Evolutionary conservation across 2,888 invertebrate genomes (phyloP).

Genomic region (Pollenia amentaria): DNA sequence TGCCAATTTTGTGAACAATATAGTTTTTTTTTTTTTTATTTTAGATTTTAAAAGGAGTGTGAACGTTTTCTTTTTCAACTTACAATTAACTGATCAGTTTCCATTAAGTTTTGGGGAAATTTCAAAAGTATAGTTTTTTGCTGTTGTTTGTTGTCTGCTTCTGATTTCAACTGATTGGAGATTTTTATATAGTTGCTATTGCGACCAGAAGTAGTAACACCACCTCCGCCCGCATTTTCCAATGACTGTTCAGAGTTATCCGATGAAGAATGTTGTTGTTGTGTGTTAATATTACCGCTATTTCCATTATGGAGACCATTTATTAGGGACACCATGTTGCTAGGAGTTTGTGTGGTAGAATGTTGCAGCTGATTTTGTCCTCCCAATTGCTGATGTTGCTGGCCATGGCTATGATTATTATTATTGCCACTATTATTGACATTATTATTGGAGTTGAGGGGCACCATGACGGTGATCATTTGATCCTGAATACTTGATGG

Average conservation of each 20-base stretch:
- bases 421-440: slow-evolving; percentile 76
- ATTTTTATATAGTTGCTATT: slow-evolving; percentile 81
- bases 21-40: slow-evolving; percentile 1
- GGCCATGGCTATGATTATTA: slow-evolving; percentile 75
- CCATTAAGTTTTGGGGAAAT: slow-evolving; percentile 81
- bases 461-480: slow-evolving; percentile 85
- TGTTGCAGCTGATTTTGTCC: slow-evolving; percentile 70
- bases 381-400: slow-evolving; percentile 64
- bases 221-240: slow-evolving; percentile 75
- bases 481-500: slow-evolving; percentile 84
- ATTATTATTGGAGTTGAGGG: slow-evolving; percentile 83
- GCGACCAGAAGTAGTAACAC: slow-evolving; percentile 68
- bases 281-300: slow-evolving; percentile 29
- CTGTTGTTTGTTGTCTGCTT: slow-evolving; percentile 74
- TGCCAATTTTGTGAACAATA: slow-evolving; percentile 37
- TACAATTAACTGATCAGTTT: slow-evolving; percentile 84
- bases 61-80: slow-evolving; percentile 75
- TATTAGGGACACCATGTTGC: slow-evolving; percentile 65
- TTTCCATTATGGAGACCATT: slow-evolving; percentile 68
- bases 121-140: slow-evolving; percentile 84
- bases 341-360: slow-evolving; percentile 65
- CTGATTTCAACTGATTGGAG: slow-evolving; percentile 75
- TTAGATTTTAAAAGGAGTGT: neutral
- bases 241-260: slow-evolving; percentile 84
- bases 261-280: slow-evolving; percentile 80